phyloP scores from a whole-genome alignment of 1,140 invertebrate species.

The Temnothorax nylanderi region DNA sequence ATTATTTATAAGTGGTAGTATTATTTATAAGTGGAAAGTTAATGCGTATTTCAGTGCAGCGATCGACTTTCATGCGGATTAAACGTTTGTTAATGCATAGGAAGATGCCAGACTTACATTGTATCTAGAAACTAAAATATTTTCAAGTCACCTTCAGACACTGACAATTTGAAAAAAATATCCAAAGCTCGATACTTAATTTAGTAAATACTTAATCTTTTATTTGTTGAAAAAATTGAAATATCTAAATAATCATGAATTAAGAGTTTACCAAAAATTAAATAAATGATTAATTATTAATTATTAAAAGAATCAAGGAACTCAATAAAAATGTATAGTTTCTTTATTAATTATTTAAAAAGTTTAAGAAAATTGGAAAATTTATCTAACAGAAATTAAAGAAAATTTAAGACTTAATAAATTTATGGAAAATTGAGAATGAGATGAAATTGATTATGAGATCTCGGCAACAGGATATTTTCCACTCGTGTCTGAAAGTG shows the following conservation, averaged over 20 bases:
- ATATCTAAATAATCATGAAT: background rate
- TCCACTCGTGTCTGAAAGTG: constrained; percentile 18
- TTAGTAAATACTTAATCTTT: background rate
- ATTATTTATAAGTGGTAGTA: constrained; percentile 12
- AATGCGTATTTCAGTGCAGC: background rate
- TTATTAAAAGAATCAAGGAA: background rate
- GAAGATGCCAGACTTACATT: constrained; percentile 60
- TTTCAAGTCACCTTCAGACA: constrained; percentile 26
- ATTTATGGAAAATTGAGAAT: background rate
- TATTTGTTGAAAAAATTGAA: background rate
- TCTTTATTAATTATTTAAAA: background rate
- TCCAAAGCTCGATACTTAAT: background rate
- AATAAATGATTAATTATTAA: too few species aligned
- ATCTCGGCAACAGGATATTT: background rate
- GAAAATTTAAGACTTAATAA: background rate
- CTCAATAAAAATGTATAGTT: background rate
- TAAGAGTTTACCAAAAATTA: background rate
- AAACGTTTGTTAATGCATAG: constrained; percentile 40
- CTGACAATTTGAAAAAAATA: background rate
- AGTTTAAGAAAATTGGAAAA: background rate
- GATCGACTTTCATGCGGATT: constrained; percentile 33
- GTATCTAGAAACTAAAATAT: constrained; percentile 18
- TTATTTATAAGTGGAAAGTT: constrained; percentile 22
- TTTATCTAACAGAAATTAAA: background rate
- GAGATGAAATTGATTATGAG: background rate